These are phyloP conservation scores for Seira musarum DNA, from an alignment of 2,888 invertebrate genomes.

Conservation along the genomic window DNA sequence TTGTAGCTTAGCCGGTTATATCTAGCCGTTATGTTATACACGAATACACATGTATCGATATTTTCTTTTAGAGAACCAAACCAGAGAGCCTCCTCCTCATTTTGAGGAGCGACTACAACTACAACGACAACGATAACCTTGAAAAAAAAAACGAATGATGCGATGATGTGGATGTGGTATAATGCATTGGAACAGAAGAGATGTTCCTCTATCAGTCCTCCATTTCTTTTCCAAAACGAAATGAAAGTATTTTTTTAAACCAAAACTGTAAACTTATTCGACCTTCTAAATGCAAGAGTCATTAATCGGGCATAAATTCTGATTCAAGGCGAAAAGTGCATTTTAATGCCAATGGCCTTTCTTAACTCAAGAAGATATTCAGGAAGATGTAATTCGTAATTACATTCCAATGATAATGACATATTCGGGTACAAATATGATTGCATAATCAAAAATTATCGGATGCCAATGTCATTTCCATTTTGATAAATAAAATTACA, in stretches of 20 bases:
- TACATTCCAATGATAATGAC: no score
- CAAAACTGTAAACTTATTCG: no score
- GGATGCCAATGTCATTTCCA: no score
- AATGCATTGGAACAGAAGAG: not conserved
- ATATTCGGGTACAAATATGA: no score
- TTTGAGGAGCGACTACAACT: constrained; percentile 7
- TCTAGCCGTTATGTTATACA: no score
- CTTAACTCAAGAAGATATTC: not conserved
- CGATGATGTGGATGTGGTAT: not conserved
- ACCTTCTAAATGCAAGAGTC: no score
- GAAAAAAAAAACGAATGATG: constrained; percentile 28
- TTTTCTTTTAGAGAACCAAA: not conserved
- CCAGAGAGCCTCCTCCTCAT: constrained; percentile 31
- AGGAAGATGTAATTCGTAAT: not conserved
- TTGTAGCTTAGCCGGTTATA: no score
- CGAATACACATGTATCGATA: no score
- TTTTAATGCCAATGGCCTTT: not conserved
- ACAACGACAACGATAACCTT: constrained; percentile 53
- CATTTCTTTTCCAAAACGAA: not conserved
- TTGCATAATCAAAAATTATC: no score
- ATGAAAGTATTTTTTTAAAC: not conserved
- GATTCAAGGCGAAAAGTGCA: constrained; percentile 4
- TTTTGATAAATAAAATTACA: no score
- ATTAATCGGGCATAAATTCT: not conserved
- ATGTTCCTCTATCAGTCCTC: not conserved